phyloP scores from a whole-genome alignment of 2,797 vertebrate species.

The Phataginus tricuspis region DNA sequence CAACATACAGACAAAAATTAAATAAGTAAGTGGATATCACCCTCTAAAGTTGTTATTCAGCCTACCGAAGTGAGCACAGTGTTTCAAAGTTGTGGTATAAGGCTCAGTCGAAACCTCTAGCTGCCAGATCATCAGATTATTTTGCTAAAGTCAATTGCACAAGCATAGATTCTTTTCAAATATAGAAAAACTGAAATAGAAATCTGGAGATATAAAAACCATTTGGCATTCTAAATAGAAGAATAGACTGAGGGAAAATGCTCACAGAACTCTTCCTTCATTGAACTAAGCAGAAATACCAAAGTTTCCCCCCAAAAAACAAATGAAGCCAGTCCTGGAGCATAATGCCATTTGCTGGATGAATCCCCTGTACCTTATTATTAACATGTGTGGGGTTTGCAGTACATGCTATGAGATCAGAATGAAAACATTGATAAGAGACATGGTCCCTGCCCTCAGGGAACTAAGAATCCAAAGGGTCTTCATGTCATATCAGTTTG shows the following conservation, averaged over 20 bases:
- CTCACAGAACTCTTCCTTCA: conserved; percentile 42
- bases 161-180: conserved; percentile 56
- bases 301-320: conserved; percentile 22
- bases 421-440: background rate
- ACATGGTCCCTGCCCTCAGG: background rate
- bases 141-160: conserved; percentile 44
- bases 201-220: conserved; percentile 48
- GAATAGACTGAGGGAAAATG: conserved; percentile 11
- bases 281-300: conserved; percentile 38
- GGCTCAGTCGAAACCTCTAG: conserved; percentile 29
- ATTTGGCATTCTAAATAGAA: conserved; percentile 58
- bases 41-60: background rate
- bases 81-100: background rate
- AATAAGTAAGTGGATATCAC: background rate
- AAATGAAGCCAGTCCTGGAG: background rate
- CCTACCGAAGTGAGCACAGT: background rate
- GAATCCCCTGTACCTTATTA: background rate
- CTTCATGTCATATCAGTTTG: background rate
- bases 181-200: conserved; percentile 66
- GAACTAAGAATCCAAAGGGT: background rate
- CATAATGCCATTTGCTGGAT: background rate
- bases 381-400: background rate
- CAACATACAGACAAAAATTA: background rate
- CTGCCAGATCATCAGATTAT: conserved; percentile 38
- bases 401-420: background rate